phyloP scores from a whole-genome alignment of 2,888 invertebrate species.

The Scotopteryx bipunctaria region DNA sequence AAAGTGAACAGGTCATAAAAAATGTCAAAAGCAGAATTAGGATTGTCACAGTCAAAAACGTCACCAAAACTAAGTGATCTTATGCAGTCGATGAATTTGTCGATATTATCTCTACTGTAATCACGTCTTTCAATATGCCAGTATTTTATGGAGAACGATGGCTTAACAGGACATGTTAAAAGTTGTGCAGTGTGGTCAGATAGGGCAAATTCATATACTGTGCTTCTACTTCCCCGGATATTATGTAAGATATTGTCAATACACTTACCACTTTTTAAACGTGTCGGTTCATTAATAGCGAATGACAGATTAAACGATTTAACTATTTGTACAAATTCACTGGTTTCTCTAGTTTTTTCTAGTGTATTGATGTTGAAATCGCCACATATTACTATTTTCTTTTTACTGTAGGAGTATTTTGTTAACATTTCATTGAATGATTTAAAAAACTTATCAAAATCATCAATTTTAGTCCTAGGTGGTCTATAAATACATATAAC shows the following conservation, averaged over 20 bases:
- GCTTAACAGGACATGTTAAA: background rate
- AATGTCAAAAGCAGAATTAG: background rate
- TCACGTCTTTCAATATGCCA: background rate
- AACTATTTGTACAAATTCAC: too few relatives aligned
- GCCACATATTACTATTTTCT: too few relatives aligned
- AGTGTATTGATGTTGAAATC: too few relatives aligned
- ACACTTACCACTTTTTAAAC: background rate
- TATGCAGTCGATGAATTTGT: background rate
- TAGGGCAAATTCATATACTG: background rate
- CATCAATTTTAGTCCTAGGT: too few relatives aligned
- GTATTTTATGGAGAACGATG: background rate
- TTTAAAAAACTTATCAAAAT: too few relatives aligned
- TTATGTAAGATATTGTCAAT: background rate
- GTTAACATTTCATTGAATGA: too few relatives aligned
- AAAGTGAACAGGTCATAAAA: too few relatives aligned
- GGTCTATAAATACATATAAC: too few relatives aligned
- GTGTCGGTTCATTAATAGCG: too few relatives aligned
- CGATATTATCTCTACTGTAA: background rate
- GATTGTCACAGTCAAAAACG: background rate
- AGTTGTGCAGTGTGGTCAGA: background rate
- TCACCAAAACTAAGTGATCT: background rate
- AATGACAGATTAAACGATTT: too few relatives aligned
- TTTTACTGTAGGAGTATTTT: too few relatives aligned
- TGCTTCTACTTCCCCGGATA: background rate
- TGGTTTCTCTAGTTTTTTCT: too few relatives aligned